Percentiles rank a stretch among this genome's conserved stretches.
phyloP scores from a whole-genome alignment of 2,113 vertebrate genomes.

The Cynocephalus volans region DNA sequence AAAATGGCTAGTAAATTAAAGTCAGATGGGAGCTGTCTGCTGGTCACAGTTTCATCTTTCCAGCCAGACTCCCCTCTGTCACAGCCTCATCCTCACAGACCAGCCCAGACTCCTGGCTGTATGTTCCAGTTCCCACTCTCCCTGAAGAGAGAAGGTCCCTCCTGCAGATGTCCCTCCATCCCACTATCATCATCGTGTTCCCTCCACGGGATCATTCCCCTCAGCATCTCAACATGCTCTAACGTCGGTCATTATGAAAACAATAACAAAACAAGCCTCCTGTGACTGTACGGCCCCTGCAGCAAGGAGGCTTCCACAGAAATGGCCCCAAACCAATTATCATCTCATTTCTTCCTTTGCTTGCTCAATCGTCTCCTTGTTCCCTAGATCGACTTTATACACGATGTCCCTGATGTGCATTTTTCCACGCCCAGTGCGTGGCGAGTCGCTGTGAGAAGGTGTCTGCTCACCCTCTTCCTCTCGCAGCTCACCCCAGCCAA shows the following conservation, averaged over 20 bases:
- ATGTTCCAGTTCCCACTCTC: rapidly evolving
- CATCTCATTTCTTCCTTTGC: rapidly evolving
- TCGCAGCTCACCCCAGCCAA: too few relatives aligned
- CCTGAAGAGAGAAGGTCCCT: rapidly evolving
- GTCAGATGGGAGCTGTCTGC: rapidly evolving
- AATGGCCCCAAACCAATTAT: rapidly evolving
- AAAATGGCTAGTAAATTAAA: too few relatives aligned
- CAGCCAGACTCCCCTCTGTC: not conserved
- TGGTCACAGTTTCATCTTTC: too few relatives aligned
- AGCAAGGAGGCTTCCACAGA: rapidly evolving
- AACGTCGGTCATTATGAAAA: not conserved
- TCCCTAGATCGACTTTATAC: not conserved
- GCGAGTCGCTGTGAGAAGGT: rapidly evolving
- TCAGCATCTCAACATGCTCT: rapidly evolving
- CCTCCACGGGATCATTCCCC: rapidly evolving
- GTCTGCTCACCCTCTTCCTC: rapidly evolving
- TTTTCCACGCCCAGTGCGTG: rapidly evolving
- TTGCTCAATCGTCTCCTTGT: not conserved
- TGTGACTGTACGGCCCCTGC: too few relatives aligned
- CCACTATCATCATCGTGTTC: rapidly evolving
- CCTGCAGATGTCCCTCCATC: rapidly evolving
- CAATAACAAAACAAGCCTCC: too few relatives aligned
- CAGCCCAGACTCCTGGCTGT: rapidly evolving
- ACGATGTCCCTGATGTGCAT: rapidly evolving
- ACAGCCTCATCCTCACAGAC: not conserved